A percentile compares a stretch with the other conserved stretches of the same genome.
These are phyloP conservation scores for Eleginops maclovinus DNA, from an alignment of 2,113 vertebrate genomes.

Conservation along the genomic window DNA sequence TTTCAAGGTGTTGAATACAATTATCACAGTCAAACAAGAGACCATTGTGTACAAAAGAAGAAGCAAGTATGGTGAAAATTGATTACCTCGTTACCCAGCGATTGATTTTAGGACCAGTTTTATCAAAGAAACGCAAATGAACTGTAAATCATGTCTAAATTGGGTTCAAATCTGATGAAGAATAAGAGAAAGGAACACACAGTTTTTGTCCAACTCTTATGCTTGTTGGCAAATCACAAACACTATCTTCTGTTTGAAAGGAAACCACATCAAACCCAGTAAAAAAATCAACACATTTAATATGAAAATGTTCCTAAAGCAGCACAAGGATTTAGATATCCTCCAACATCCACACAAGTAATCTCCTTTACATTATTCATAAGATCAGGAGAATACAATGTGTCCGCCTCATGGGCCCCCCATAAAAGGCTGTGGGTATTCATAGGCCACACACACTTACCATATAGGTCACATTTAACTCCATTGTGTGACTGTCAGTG, in stretches of 20 bases:
- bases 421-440: not conserved
- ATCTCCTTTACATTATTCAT: constrained; percentile 54
- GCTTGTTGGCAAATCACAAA: not conserved
- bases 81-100: no score
- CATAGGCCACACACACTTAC: not conserved
- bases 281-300: constrained; percentile 14
- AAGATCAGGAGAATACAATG: constrained; percentile 19
- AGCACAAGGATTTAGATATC: not conserved
- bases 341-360: constrained; percentile 31
- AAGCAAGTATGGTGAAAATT: not conserved
- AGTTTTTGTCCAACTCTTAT: no score
- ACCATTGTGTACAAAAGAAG: not conserved
- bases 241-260: not conserved
- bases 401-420: not conserved
- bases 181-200: not conserved
- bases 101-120: not conserved
- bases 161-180: not conserved
- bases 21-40: not conserved
- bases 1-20: not conserved
- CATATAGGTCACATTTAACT: not conserved
- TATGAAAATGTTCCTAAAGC: constrained; percentile 4
- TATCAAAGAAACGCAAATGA: not conserved
- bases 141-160: not conserved
- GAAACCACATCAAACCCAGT: not conserved
- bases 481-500: not conserved